Conservation (phyloP, 2,113 vertebrate species). For the Anseranas semipalmata region DNA sequence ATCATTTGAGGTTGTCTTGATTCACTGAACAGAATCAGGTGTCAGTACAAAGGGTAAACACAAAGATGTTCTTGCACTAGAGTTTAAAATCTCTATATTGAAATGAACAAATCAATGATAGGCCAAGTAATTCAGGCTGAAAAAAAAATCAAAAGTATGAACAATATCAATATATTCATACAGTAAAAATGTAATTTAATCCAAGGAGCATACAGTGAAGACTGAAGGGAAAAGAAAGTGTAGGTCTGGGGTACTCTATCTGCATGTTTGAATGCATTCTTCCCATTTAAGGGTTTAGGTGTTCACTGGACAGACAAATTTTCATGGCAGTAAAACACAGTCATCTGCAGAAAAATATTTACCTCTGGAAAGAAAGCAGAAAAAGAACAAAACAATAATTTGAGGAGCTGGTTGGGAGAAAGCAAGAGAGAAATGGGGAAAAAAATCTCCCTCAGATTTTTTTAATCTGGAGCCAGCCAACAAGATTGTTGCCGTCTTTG, state of each 20-base stretch:
- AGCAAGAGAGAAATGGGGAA: not conserved
- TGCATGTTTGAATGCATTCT: not conserved
- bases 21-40: not conserved
- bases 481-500: not conserved
- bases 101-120: not conserved
- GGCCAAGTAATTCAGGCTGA: not conserved
- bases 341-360: not conserved
- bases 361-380: not conserved
- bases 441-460: not conserved
- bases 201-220: not conserved
- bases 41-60: not conserved
- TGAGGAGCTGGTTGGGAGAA: not conserved
- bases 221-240: not conserved
- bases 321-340: not conserved
- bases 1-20: not conserved
- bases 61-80: not conserved
- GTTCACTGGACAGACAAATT: not conserved
- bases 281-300: not conserved
- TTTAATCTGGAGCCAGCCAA: not conserved
- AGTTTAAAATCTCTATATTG: not conserved
- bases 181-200: not conserved
- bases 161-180: not conserved
- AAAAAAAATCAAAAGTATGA: not conserved
- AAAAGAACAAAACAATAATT: not conserved
- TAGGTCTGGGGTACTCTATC: too few relatives aligned